Percentiles rank a stretch among this genome's conserved stretches.
Evolutionary conservation across 2,797 vertebrate species (phyloP).

Genomic region (Benthosema pterotum): DNA sequence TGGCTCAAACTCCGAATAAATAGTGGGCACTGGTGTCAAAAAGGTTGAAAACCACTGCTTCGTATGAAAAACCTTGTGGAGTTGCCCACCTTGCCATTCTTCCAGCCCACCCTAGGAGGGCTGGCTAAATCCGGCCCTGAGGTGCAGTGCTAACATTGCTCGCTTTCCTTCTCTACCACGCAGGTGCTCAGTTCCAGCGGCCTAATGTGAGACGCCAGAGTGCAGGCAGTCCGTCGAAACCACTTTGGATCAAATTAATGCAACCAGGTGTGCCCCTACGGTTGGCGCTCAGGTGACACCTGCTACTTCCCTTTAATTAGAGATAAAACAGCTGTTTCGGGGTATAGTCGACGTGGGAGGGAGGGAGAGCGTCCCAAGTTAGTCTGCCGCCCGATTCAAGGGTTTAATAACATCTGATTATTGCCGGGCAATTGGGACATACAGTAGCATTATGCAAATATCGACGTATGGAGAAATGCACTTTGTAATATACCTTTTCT

Average conservation of each 20-base stretch:
- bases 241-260: conserved; percentile 83
- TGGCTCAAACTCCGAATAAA: too few species aligned
- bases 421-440: conserved; percentile 36
- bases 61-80: too few species aligned
- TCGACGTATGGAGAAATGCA: background rate
- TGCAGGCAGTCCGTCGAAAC: conserved; percentile 73
- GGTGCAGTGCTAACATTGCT: conserved; percentile 21
- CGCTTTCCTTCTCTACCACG: conserved; percentile 41
- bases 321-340: conserved; percentile 80
- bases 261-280: conserved; percentile 77
- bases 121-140: too few species aligned
- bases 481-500: background rate
- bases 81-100: too few species aligned
- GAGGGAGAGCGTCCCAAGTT: conserved; percentile 43
- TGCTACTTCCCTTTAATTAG: conserved; percentile 84
- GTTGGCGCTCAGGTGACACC: conserved; percentile 79
- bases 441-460: background rate
- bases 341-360: conserved; percentile 51
- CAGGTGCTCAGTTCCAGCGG: conserved; percentile 67
- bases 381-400: conserved; percentile 31
- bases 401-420: conserved; percentile 64
- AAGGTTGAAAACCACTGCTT: too few species aligned
- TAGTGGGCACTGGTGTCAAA: too few species aligned
- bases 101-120: too few species aligned
- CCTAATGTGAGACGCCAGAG: conserved; percentile 66